Conservation (phyloP, 2,113 vertebrate species). For the Cricetomys ansorgei region DNA sequence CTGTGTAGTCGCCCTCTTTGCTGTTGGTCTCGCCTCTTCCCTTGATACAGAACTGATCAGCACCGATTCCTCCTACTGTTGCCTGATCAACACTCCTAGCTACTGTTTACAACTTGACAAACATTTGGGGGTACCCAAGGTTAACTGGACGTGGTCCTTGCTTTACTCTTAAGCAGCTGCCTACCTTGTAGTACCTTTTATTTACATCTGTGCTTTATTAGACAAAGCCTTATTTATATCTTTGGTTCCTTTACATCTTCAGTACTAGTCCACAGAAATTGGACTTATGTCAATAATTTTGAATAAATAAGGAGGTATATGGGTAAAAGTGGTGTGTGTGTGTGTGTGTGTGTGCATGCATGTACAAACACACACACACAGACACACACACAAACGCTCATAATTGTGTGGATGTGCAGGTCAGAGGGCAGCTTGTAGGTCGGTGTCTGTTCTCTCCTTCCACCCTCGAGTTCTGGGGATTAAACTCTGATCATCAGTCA, state of each 20-base stretch:
- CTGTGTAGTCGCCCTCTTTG: background rate
- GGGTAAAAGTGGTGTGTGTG: background rate
- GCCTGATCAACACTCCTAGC: background rate
- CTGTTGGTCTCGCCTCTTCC: background rate
- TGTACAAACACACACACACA: too few relatives aligned
- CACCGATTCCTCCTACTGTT: background rate
- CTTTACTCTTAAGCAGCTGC: background rate
- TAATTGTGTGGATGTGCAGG: too few relatives aligned
- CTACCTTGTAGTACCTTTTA: background rate
- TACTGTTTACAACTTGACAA: conserved; percentile 36
- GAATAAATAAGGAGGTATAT: background rate
- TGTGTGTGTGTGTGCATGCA: background rate
- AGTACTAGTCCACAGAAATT: background rate
- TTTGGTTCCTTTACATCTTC: conserved; percentile 18
- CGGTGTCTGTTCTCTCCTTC: background rate
- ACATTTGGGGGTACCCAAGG: background rate
- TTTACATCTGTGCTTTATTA: background rate
- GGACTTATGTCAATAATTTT: conserved; percentile 7
- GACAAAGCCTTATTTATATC: background rate
- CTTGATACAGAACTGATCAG: background rate
- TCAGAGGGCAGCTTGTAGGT: background rate
- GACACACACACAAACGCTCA: too few relatives aligned
- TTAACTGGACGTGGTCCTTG: background rate
- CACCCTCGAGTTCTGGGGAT: background rate
- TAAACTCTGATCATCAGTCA: background rate